Base-by-base conservation (phyloP, 2,797 vertebrate genomes). In the Chaetodon trifasciatus region DNA sequence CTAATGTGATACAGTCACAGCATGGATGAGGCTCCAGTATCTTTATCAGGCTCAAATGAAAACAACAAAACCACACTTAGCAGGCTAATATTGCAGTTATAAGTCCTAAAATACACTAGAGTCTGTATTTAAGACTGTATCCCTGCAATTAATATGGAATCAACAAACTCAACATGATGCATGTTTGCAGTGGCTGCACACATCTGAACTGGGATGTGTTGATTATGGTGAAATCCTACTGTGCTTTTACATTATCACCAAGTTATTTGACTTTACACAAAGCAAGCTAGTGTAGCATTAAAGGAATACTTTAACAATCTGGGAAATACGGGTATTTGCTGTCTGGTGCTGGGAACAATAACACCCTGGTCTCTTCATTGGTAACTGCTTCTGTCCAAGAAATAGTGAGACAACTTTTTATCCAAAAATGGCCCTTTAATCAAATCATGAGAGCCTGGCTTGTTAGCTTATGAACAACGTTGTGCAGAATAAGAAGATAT, bases 41-140 rank as follows among this genome's bases (percentile, higher is more conserved):
- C 28, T 64, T 65, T 60, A 58, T 78, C 35, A 37, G 15, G 2
- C 7, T 24, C 12, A 28, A 21, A 55, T 52, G 23, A 78, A 73
- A 84, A 57, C 35, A 53, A 5, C 7, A 9, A 46, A 63, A 66
- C 1, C 12, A 44, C 19, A 58, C 12, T 49, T 39, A 61, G 40
- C 23, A 39, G 46, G 23, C 44, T 24, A 12, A 21, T 3, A 10
- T 35, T 23, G 16, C 44, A 28, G 10, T 11, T 44, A 17, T 12
- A 23, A 21, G 4, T n/a, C 1, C 11, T 11, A 55, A 2, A 52
- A 21, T 65, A 49, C 8, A 64, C 9, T 6, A 10, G 9, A 1
- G 7, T 46, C 8, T 44, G 40, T 46, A 21, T 35, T 65, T 19
- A n/a, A 49, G 16, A 37, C 28, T 37, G 17, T 35, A 19, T 19